Evolutionary conservation across 2,113 vertebrate species (phyloP).

Genomic region (Peromyscus californicus): DNA sequence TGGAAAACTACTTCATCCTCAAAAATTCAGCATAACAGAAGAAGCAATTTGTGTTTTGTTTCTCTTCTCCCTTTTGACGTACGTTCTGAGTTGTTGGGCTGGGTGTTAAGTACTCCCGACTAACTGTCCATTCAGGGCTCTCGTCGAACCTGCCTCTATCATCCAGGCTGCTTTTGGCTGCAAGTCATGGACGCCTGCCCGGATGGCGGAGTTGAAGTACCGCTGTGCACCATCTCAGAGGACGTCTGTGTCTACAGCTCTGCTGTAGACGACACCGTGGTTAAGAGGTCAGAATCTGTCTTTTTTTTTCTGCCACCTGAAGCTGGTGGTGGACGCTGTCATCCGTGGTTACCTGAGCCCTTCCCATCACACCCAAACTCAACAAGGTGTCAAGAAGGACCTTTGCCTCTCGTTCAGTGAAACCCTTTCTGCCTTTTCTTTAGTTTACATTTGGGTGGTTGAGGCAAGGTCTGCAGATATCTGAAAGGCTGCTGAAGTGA

Average conservation of each 20-base stretch:
- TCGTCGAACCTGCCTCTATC: background rate
- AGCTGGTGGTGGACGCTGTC: background rate
- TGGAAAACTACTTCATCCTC: background rate
- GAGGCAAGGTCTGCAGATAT: background rate
- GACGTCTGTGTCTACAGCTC: rapidly evolving
- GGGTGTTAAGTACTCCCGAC: background rate
- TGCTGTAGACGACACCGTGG: rapidly evolving
- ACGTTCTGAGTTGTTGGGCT: background rate
- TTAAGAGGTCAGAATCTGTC: background rate
- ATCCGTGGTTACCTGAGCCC: background rate
- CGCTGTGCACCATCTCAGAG: rapidly evolving
- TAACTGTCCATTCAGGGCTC: background rate
- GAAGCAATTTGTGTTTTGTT: background rate
- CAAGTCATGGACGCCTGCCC: background rate
- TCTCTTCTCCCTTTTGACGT: background rate
- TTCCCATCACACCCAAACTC: background rate
- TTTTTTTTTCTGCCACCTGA: background rate
- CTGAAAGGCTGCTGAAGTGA: background rate
- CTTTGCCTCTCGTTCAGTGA: no score
- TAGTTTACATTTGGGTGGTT: background rate
- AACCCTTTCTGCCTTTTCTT: background rate
- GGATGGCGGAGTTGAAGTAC: background rate
- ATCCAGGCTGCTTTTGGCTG: background rate
- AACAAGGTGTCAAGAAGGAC: background rate
- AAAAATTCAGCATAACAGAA: background rate